Base-by-base conservation (phyloP, 2,113 vertebrate genomes). In the Aix galericulata region DNA sequence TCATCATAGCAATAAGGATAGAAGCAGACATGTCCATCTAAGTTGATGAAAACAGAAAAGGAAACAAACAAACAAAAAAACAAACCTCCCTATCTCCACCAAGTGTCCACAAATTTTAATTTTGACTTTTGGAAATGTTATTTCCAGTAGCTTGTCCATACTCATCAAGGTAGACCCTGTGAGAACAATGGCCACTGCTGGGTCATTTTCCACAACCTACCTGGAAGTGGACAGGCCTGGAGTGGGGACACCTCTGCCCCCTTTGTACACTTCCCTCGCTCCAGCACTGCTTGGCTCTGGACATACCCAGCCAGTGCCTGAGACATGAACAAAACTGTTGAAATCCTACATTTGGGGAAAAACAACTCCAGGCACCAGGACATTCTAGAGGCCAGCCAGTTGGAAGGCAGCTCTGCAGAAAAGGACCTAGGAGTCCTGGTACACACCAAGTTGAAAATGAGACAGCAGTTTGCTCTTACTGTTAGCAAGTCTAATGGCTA, bases 201-300 rank as follows among this genome's bases (percentile, higher is more conserved):
- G n/a, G 8, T 68, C 56, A 6, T 44, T 6, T 5, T 17, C 34
- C 31, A 60, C 38, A 25, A 15, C 14, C 48, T 16, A 2, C 11
- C 36, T 26, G 2, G 36, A 56, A 46, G 18, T 62, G 32, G 46
- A 15, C 7, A 1, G 3, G 17, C 31, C 29, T 62, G 36, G 53
- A n/a, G 10, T 1, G 2, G 29, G 42, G n/a, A 14, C 6, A 10
- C 1, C 2, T 27, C 42, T 56, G 46, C 6, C 4, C 34, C 40
- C 5, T 0, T 4, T 18, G 3, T 21, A 36, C 25, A 27, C 25
- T 38, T 14, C 34, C 55, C 42, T 69, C 25, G 56, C 27, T 6
- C 8, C 26, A 32, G 8, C 20, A 11, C 20, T 0, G 0, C 4
- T 20, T 34, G 26, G 18, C 34, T 38, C 58, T 63, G 20, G 53